phyloP scores from a whole-genome alignment of 2,797 vertebrate genomes.

The Psittacula echo region DNA sequence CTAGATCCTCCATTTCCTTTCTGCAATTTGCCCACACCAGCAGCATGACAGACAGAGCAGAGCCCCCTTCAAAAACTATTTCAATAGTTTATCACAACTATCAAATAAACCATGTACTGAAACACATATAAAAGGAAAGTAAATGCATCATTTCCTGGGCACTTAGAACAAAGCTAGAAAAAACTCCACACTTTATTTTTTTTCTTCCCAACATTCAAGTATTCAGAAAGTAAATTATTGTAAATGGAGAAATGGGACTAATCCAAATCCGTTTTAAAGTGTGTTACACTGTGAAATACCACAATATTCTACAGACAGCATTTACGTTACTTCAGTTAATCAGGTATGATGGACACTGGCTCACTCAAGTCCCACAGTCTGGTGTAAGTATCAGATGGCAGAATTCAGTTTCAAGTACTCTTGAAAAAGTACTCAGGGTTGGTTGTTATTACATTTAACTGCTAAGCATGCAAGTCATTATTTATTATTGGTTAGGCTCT shows the following conservation, averaged over 20 bases:
- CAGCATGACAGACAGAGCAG: neutral
- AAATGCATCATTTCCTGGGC: neutral
- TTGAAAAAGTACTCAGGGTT: neutral
- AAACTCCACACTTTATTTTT: rapidly evolving
- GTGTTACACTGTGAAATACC: neutral
- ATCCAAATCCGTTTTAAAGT: neutral
- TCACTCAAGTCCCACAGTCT: neutral
- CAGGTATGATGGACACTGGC: neutral
- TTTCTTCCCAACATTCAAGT: neutral
- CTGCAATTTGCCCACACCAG: neutral
- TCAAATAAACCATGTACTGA: neutral
- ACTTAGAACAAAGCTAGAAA: neutral
- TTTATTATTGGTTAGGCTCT: constrained; percentile 3
- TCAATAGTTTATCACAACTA: neutral
- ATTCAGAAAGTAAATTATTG: neutral
- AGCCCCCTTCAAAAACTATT: neutral
- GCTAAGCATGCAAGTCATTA: neutral
- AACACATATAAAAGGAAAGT: neutral
- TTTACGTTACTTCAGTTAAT: neutral
- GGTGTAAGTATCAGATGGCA: neutral
- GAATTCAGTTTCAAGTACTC: neutral
- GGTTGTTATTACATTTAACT: neutral
- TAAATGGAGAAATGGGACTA: neutral
- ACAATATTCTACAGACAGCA: neutral
- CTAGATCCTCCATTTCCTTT: neutral